Evolutionary conservation across 1,140 invertebrate genomes (phyloP).

Genomic region (Megathymus violae): DNA sequence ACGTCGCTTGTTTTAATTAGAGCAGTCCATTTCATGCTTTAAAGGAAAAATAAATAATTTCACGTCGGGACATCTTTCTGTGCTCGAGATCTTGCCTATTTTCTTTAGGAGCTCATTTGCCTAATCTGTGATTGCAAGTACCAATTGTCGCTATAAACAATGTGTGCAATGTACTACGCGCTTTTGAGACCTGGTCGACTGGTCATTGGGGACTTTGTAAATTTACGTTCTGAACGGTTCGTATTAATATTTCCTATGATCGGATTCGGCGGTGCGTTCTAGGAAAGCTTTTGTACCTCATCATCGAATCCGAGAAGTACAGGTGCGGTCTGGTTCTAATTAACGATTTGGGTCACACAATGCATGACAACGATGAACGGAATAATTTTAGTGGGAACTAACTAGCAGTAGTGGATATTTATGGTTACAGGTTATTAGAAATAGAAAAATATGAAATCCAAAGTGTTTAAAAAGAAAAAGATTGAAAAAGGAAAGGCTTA

Average conservation of each 20-base stretch:
- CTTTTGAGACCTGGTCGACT: neutral
- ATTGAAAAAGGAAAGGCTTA: no score
- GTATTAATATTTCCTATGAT: slow-evolving; percentile 5
- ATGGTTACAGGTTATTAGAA: no score
- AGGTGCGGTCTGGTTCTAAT: slow-evolving; percentile 16
- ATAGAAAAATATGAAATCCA: no score
- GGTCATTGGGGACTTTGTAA: neutral
- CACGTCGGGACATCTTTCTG: slow-evolving; percentile 20
- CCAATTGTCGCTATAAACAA: slow-evolving; percentile 22
- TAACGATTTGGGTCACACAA: slow-evolving; percentile 26
- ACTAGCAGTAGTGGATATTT: no score
- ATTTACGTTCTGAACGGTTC: slow-evolving; percentile 5
- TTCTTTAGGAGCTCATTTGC: neutral
- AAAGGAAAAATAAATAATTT: slow-evolving; percentile 38
- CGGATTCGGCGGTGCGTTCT: neutral
- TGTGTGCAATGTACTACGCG: neutral
- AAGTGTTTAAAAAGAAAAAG: no score
- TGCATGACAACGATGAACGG: neutral
- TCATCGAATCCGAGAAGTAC: slow-evolving; percentile 14
- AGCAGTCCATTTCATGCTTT: slow-evolving; percentile 40
- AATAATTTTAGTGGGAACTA: neutral
- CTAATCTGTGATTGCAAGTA: slow-evolving; percentile 13
- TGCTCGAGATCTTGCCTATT: neutral
- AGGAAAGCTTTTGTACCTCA: slow-evolving; percentile 16
- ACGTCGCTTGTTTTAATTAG: slow-evolving; percentile 54